phyloP scores from a whole-genome alignment of 2,888 invertebrate genomes.

The Cephus runcator region DNA sequence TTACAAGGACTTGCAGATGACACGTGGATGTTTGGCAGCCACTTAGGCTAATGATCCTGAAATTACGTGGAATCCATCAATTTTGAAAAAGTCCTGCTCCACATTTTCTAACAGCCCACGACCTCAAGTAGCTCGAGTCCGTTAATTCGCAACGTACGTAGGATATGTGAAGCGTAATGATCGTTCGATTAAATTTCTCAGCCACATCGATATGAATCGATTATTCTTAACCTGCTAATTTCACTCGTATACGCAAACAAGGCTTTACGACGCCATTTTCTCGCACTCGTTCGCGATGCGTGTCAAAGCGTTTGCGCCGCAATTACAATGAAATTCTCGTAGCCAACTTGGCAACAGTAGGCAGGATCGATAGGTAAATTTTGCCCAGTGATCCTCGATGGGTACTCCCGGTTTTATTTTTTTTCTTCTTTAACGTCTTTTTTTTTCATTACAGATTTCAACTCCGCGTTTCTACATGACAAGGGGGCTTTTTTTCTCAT shows the following conservation, averaged over 20 bases:
- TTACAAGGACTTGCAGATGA: background rate
- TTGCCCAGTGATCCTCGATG: background rate
- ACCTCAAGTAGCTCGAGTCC: background rate
- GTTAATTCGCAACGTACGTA: background rate
- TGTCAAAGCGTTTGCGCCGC: background rate
- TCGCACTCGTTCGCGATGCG: background rate
- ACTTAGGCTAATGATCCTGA: background rate
- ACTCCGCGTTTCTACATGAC: background rate
- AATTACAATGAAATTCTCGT: conserved; percentile 34
- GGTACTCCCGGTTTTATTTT: background rate
- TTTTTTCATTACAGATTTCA: background rate
- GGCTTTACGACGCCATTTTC: background rate
- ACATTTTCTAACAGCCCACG: background rate
- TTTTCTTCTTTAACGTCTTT: background rate
- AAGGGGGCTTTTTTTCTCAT: background rate
- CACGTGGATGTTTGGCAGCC: background rate
- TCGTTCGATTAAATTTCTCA: background rate
- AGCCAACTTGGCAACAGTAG: conserved; percentile 48
- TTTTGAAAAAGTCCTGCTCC: background rate
- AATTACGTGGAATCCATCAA: background rate
- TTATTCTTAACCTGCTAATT: background rate
- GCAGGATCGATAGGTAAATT: conserved; percentile 46
- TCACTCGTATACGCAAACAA: background rate
- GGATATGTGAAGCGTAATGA: background rate
- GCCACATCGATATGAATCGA: background rate